A percentile compares a stretch with the other conserved stretches of the same genome.
These are phyloP conservation scores for Formicarius rufipectus DNA, from an alignment of 2,113 vertebrate species.

Conservation along the genomic window DNA sequence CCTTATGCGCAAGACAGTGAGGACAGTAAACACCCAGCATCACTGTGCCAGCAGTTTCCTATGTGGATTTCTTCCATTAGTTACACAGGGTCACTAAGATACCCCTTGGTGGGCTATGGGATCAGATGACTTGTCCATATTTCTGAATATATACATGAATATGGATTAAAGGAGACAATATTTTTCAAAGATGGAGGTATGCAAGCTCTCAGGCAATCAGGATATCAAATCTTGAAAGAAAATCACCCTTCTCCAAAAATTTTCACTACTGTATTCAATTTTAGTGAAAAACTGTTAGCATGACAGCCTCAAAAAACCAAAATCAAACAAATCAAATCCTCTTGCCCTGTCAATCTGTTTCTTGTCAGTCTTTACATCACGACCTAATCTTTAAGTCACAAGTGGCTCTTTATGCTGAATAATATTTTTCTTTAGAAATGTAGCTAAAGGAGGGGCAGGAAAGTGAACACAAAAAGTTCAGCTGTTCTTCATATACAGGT, in stretches of 20 bases:
- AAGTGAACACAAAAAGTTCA: neutral
- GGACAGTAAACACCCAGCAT: neutral
- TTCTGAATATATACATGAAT: fast-evolving
- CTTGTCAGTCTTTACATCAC: neutral
- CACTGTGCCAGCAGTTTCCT: neutral
- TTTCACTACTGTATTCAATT: neutral
- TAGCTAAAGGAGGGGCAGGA: neutral
- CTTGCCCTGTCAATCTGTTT: neutral
- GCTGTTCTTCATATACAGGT: neutral
- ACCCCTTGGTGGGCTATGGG: neutral
- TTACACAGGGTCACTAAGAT: neutral
- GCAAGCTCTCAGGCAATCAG: neutral
- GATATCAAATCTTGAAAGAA: neutral
- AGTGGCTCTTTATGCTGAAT: neutral
- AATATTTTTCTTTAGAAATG: neutral
- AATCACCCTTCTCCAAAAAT: neutral
- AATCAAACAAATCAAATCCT: neutral
- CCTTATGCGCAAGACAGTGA: neutral
- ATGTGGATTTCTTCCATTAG: neutral
- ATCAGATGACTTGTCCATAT: neutral
- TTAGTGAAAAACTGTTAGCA: neutral
- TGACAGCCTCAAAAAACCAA: neutral
- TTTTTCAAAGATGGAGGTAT: neutral
- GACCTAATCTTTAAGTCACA: neutral
- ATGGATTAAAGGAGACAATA: neutral